Evolutionary conservation across 2,888 invertebrate genomes (phyloP), one percentile per base, ranked within the genome.

Genomic region (Hirtodrosophila duncani): DNA sequence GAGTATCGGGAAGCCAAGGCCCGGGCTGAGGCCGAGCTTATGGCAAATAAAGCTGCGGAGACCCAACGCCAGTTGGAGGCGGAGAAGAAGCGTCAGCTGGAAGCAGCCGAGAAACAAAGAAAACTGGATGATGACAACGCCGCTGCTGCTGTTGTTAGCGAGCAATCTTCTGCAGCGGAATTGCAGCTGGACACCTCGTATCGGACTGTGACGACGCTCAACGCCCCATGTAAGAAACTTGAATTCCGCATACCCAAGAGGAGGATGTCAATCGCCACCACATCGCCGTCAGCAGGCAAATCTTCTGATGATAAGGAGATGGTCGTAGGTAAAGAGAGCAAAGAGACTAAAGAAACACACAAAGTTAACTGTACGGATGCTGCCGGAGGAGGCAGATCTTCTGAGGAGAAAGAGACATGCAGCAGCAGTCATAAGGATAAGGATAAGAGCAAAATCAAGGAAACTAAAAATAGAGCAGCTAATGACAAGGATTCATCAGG

Each of bases 171-270:
- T 24, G 11, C 6, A n/a, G 9, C 31, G 2, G 46, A 42, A 11
- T 16, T 41, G 3, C 59, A 64, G 4, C 52, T 85, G 10, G 85
- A 86, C 36, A 85, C 83, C 41, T 74, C 82, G 45, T 85, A 86
- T 64, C 68, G 85, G 3, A 29, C 24, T 30, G 20, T 55, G 16
- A 46, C 48, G 3, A 65, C 67, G 9, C 53, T 65, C n/a, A 13
- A 24, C 5, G 33, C 26, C 4, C 37, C 30, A 48, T 66, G 7
- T 31, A 74, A 38, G 49, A 82, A 72, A 36, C 34, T 72, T 2
- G 64, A 58, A n/a, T 86, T 85, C 41, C 83, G 83, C 46, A 85
- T 86, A 50, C 86, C 85, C 1, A 85, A 62, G 8, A 56, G 61
- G 18, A 14, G 27, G 11, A 14, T 9, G 2, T 7, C 29, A 3